These are phyloP conservation scores for Hemiprocne comata DNA, from an alignment of 2,113 vertebrate genomes.

Conservation along the genomic window DNA sequence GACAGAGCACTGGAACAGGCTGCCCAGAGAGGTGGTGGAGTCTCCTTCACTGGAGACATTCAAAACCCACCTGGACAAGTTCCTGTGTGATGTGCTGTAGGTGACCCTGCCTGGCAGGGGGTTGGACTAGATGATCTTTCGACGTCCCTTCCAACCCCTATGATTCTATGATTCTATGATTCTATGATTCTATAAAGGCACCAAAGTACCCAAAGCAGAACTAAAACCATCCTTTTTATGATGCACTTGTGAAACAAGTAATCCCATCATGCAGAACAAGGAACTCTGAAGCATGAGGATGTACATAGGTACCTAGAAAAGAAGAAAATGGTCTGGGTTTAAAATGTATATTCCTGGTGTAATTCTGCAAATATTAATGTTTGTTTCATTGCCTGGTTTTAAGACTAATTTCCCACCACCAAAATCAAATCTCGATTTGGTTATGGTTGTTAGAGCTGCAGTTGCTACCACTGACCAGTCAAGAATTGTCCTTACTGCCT, in stretches of 20 bases:
- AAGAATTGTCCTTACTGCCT: not conserved
- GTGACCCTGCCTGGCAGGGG: too few relatives aligned
- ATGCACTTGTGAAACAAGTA: not conserved
- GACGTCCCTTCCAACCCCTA: too few relatives aligned
- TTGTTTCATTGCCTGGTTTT: not conserved
- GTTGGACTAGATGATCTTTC: too few relatives aligned
- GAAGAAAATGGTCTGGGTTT: accelerated
- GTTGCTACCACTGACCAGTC: not conserved
- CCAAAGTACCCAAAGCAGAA: not conserved
- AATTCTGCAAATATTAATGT: not conserved
- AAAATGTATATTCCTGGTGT: not conserved
- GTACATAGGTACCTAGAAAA: not conserved
- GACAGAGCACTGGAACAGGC: too few relatives aligned
- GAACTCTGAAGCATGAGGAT: not conserved
- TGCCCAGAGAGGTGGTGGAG: too few relatives aligned
- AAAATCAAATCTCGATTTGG: not conserved
- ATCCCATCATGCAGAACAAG: accelerated
- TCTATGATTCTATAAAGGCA: too few relatives aligned
- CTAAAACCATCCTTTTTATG: not conserved
- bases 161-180: too few relatives aligned
- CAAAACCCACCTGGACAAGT: too few relatives aligned
- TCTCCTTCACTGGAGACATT: too few relatives aligned
- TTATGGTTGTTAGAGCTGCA: not conserved
- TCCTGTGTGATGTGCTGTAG: too few relatives aligned
- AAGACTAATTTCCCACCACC: not conserved